Evolutionary conservation across 2,888 invertebrate genomes (phyloP).

Genomic region (Tribolium freemani): DNA sequence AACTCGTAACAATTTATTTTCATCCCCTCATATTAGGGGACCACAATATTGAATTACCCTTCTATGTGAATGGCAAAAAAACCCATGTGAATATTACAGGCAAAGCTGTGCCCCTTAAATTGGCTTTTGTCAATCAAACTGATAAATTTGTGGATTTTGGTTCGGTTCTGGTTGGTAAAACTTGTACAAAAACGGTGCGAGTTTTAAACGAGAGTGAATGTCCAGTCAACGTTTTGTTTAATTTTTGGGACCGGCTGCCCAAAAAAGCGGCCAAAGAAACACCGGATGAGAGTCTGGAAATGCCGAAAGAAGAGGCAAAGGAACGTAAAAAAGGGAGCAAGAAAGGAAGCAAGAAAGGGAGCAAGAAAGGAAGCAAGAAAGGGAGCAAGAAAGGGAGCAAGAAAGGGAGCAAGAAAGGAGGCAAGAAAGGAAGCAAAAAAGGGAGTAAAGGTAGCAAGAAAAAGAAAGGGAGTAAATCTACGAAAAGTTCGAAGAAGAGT

Average conservation of each 20-base stretch:
- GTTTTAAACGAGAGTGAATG: slow-evolving; percentile 74
- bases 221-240: slow-evolving; percentile 71
- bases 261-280: slow-evolving; percentile 39
- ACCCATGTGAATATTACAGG: slow-evolving; percentile 72
- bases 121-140: slow-evolving; percentile 62
- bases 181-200: slow-evolving; percentile 69
- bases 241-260: slow-evolving; percentile 70
- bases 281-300: slow-evolving; percentile 46
- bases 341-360: slow-evolving; percentile 35
- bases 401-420: slow-evolving; percentile 29
- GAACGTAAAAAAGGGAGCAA: slow-evolving; percentile 23
- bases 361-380: slow-evolving; percentile 41
- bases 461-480: slow-evolving; percentile 17
- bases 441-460: slow-evolving; percentile 33
- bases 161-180: slow-evolving; percentile 67
- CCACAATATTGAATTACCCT: slow-evolving; percentile 70
- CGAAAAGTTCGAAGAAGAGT: slow-evolving; percentile 36
- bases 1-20: slow-evolving; percentile 71
- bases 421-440: slow-evolving; percentile 23
- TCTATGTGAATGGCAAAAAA: slow-evolving; percentile 72
- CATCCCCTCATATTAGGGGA: slow-evolving; percentile 70
- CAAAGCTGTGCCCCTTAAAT: slow-evolving; percentile 69
- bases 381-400: slow-evolving; percentile 15
- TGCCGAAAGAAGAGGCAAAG: slow-evolving; percentile 27
- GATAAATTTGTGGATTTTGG: slow-evolving; percentile 68